phyloP scores from a whole-genome alignment of 2,113 vertebrate genomes.

The Chinchilla lanigera region DNA sequence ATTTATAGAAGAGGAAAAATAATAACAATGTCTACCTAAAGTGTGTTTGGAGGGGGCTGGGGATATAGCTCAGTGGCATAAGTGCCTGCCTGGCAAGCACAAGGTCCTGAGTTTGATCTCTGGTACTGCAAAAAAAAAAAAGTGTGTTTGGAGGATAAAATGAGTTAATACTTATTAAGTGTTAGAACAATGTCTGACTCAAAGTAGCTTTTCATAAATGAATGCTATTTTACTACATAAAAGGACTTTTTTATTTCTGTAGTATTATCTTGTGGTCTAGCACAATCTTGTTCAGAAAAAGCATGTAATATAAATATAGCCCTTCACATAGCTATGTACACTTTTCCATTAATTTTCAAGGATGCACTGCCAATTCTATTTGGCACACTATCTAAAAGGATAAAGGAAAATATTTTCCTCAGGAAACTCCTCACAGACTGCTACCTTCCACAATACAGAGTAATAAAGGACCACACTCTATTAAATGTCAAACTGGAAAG shows the following conservation, averaged over 20 bases:
- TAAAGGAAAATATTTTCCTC: constrained; percentile 43
- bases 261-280: constrained; percentile 54
- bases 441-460: constrained; percentile 7
- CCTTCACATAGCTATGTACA: constrained; percentile 48
- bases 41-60: neutral
- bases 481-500: neutral
- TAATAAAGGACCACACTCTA: constrained; percentile 12
- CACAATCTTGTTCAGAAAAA: constrained; percentile 59
- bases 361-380: constrained; percentile 59
- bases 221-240: constrained; percentile 35
- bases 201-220: constrained; percentile 49
- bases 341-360: constrained; percentile 73
- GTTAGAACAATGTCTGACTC: neutral
- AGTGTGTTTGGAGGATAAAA: neutral
- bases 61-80: too few species aligned
- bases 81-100: too few species aligned
- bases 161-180: constrained; percentile 45
- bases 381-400: constrained; percentile 61
- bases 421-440: constrained; percentile 57
- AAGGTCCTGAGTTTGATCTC: too few species aligned
- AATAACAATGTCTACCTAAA: neutral
- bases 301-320: constrained; percentile 57
- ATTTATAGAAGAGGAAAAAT: constrained; percentile 10
- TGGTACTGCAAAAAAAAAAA: too few species aligned
- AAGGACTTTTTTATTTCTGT: constrained; percentile 52